Evolutionary conservation across 2,888 invertebrate genomes (phyloP).

Genomic region (Pollenia griseotomentosa): DNA sequence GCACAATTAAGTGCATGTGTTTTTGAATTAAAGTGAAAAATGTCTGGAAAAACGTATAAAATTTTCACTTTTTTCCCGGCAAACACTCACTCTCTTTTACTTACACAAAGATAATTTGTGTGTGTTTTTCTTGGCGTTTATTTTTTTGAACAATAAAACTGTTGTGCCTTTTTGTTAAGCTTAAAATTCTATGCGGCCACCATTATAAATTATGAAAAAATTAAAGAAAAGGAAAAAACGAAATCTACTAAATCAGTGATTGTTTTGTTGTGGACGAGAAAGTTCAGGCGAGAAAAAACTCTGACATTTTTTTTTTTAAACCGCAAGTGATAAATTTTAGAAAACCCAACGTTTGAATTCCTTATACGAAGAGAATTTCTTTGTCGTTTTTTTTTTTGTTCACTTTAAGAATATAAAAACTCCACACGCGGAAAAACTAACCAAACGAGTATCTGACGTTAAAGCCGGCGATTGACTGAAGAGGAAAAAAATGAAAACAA

Average conservation of each 20-base stretch:
- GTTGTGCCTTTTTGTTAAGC: conserved; percentile 30
- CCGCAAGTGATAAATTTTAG: conserved; percentile 63
- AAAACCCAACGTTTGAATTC: conserved; percentile 8
- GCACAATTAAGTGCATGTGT: background rate
- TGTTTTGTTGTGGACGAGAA: conserved; percentile 27
- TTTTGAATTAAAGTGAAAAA: conserved; percentile 60
- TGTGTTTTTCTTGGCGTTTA: background rate
- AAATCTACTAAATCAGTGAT: conserved; percentile 54
- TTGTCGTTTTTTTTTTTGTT: background rate
- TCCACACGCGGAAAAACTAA: conserved; percentile 40
- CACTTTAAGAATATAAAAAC: background rate
- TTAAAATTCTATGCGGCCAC: conserved; percentile 1
- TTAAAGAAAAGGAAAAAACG: conserved; percentile 16
- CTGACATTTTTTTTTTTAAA: conserved; percentile 44
- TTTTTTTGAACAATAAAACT: conserved; percentile 20
- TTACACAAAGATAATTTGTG: conserved; percentile 25
- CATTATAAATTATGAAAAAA: conserved; percentile 5
- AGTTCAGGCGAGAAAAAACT: conserved; percentile 36
- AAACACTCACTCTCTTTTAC: background rate
- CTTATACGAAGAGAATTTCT: background rate
- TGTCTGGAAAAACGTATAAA: conserved; percentile 68
- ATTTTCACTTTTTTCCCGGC: conserved; percentile 61
- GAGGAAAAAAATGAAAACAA: conserved; percentile 56
- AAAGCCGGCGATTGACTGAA: conserved; percentile 71
- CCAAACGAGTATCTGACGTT: conserved; percentile 37